These are phyloP conservation scores for Ophion obscuratus DNA, from an alignment of 2,888 invertebrate species.

Conservation along the genomic window DNA sequence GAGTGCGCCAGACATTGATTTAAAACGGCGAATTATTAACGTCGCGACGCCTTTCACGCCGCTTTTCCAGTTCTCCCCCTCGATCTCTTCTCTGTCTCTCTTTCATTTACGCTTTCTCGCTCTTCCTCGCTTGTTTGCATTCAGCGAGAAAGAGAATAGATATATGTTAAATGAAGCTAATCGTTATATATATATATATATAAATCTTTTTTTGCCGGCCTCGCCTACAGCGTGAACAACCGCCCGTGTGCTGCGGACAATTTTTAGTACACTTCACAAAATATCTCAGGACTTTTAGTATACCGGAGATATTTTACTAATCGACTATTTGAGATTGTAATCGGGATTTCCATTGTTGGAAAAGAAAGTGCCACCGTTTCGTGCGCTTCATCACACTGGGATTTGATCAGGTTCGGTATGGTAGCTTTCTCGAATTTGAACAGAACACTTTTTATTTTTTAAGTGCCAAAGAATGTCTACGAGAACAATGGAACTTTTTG, in stretches of 20 bases:
- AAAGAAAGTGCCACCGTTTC: not conserved
- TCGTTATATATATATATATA: not conserved
- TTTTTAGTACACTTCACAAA: not conserved
- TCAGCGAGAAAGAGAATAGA: conserved; percentile 37
- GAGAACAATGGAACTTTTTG: not conserved
- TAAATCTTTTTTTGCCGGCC: not conserved
- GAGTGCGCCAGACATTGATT: conserved; percentile 70
- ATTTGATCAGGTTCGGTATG: not conserved
- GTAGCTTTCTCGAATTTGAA: not conserved
- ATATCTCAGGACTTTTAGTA: not conserved
- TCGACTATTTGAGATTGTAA: not conserved
- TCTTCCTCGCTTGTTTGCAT: conserved; percentile 11
- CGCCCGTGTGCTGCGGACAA: not conserved
- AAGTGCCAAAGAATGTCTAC: conserved; percentile 4
- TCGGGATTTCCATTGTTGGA: not conserved
- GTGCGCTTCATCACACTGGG: not conserved
- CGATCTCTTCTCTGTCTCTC: conserved; percentile 10
- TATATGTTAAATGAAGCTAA: conserved; percentile 27
- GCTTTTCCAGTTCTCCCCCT: conserved; percentile 5
- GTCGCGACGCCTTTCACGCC: conserved; percentile 58
- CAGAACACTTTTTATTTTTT: not conserved
- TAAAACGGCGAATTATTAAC: conserved; percentile 69
- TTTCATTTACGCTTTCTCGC: conserved; percentile 27
- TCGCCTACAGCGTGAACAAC: not conserved
- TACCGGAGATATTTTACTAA: not conserved